phyloP scores from a whole-genome alignment of 1,140 invertebrate species.

The Pentalonia nigronervosa region DNA sequence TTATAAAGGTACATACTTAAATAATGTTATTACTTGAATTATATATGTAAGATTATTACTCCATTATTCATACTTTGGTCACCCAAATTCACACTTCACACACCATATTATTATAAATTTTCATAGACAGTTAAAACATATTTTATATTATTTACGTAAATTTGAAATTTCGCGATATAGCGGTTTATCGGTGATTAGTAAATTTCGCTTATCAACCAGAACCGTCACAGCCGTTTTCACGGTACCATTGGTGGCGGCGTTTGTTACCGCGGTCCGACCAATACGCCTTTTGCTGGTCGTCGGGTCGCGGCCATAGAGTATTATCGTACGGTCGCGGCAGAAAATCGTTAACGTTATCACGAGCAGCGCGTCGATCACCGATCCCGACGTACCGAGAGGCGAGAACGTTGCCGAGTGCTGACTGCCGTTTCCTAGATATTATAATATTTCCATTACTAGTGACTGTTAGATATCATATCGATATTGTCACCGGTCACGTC shows the following conservation, averaged over 20 bases:
- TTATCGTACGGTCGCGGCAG: not conserved
- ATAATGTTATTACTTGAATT: too few relatives aligned
- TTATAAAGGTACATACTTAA: too few relatives aligned
- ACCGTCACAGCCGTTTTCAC: not conserved
- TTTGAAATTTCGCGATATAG: too few relatives aligned
- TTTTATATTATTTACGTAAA: too few relatives aligned
- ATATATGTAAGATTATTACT: too few relatives aligned
- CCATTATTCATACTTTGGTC: not conserved
- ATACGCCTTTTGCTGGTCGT: not conserved
- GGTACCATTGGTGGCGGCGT: not conserved
- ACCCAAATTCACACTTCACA: not conserved
- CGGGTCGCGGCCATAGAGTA: not conserved
- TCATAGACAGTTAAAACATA: too few relatives aligned
- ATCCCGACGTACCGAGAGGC: not conserved
- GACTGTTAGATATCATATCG: not conserved
- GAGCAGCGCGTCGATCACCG: not conserved
- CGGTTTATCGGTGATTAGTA: not conserved
- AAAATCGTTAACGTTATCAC: constrained; percentile 29
- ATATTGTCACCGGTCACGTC: not conserved
- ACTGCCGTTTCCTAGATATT: not conserved
- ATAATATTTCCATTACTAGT: not conserved
- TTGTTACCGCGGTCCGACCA: not conserved
- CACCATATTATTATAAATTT: too few relatives aligned
- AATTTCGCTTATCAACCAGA: not conserved
- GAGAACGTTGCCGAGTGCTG: not conserved